These are phyloP conservation scores for Ceyx cyanopectus DNA, from an alignment of 2,113 vertebrate species.

Conservation along the genomic window DNA sequence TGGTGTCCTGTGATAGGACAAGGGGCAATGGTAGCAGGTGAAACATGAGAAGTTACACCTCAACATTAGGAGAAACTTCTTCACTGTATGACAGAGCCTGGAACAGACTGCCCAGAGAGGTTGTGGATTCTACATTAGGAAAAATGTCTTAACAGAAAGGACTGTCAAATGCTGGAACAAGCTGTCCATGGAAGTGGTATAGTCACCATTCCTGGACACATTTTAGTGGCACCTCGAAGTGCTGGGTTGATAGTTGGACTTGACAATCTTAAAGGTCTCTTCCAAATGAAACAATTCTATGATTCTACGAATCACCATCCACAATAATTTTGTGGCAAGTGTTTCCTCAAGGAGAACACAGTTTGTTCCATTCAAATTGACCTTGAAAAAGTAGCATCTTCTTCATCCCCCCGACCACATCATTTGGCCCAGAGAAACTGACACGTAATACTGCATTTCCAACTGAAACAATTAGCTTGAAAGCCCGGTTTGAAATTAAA, in stretches of 20 bases:
- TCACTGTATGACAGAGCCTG: no score
- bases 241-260: neutral
- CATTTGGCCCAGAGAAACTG: rapidly evolving
- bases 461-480: neutral
- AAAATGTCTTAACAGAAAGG: no score
- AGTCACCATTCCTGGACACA: neutral
- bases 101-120: no score
- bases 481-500: neutral
- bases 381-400: neutral
- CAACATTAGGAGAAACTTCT: no score
- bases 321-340: rapidly evolving
- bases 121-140: neutral
- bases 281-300: neutral
- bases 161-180: neutral
- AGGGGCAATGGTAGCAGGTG: no score
- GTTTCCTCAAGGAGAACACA: neutral
- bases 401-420: neutral
- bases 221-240: neutral
- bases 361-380: neutral
- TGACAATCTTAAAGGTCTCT: neutral
- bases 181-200: neutral
- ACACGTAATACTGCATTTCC: rapidly evolving
- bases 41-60: no score
- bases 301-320: neutral
- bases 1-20: no score